Base-by-base conservation (phyloP, 2,113 vertebrate genomes). In the Syngnathoides biaculeatus region DNA sequence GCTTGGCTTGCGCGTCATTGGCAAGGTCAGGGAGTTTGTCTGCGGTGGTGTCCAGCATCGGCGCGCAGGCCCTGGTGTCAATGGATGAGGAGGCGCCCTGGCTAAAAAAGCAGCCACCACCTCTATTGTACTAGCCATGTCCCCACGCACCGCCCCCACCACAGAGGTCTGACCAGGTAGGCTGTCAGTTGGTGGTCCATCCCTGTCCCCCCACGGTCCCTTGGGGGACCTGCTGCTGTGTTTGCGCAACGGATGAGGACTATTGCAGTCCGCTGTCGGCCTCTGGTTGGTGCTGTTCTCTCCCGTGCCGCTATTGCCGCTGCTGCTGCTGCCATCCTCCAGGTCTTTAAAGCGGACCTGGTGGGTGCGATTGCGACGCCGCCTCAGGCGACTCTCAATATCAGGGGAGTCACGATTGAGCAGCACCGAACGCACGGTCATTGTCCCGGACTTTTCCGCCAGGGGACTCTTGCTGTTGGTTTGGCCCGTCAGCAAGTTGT, bases 301-400 rank as follows among this genome's bases (percentile, higher is more conserved):
- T 59, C 86, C 86, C 0, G 87, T 84, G 24, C 80, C 88, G 55
- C 89, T 87, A 67, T 89, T 89, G 58, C 74, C 88, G 35, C 79
- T 82, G 67, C 87, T 90, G 79, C 74, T 89, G 74, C 79, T 83
- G 53, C 87, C 88, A 50, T 94, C 93, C 72, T 90, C 92, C 75
- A 92, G 74, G 85, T 94, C 94, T 84, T 94, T 94, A 52, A 94
- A 95, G 77, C 93, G 93, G 43, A 95, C 94, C 87, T 94, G 93
- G 79, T 94, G 93, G n/a, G 92, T 91, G 68, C 92, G 93, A 82
- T 80, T 92, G 57, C 92, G 91, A 24, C 93, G 91, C 19, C 92
- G 89, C 73, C 90, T 92, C 30, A 93, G 91, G 63, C 91, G 92
- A 66, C 87, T 92, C 86, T 94, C 92, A 27, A 90, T 84, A 73